A percentile compares a stretch with the other conserved stretches of the same genome.
phyloP scores from a whole-genome alignment of 2,797 vertebrate species.

The Anguilla obscura region DNA sequence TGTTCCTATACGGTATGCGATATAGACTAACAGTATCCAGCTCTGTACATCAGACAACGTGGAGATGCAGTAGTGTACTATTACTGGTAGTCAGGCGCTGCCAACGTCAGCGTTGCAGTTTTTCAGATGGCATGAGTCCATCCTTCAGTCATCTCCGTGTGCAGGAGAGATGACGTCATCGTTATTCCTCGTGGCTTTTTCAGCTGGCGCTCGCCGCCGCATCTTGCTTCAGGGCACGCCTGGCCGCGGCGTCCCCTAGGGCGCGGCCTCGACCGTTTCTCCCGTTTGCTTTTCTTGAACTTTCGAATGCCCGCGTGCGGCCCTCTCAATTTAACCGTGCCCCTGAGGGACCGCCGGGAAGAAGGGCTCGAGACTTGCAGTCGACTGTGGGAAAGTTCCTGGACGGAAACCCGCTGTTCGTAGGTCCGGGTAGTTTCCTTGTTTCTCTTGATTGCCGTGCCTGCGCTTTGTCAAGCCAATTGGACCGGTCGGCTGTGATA shows the following conservation, averaged over 20 bases:
- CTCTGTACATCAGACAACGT: background rate
- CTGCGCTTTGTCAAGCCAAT: background rate
- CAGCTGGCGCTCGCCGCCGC: background rate
- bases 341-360: background rate
- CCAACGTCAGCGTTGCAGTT: background rate
- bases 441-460: background rate
- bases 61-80: background rate
- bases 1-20: background rate
- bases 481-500: background rate
- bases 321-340: background rate
- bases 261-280: background rate
- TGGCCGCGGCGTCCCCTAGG: background rate
- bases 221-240: background rate
- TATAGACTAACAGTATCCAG: background rate
- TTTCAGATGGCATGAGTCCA: background rate
- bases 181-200: background rate
- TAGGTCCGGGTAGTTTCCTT: background rate
- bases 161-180: background rate
- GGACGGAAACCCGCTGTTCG: background rate
- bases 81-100: background rate
- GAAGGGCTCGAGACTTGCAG: background rate
- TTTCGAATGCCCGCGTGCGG: background rate
- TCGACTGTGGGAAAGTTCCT: background rate
- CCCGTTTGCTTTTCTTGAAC: background rate
- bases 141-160: background rate